Conservation (phyloP, 1,140 invertebrate species). For the Nasonia vitripennis region DNA sequence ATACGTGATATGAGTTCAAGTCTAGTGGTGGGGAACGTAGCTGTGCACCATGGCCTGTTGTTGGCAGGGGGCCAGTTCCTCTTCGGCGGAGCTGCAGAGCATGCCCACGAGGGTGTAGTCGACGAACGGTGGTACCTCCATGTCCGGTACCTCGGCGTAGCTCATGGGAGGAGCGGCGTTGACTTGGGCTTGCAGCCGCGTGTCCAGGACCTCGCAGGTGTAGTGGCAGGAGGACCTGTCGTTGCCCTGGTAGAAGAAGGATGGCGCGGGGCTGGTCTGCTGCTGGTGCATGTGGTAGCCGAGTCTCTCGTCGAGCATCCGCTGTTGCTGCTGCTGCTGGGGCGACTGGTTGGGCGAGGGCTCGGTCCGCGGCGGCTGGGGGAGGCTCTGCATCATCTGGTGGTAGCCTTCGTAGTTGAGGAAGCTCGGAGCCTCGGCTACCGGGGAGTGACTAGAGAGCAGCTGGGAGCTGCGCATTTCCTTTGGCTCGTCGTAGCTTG, state of each 20-base stretch:
- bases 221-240: conserved; percentile 69
- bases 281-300: conserved; percentile 53
- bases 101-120: conserved; percentile 73
- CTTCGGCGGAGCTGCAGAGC: conserved; percentile 70
- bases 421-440: conserved; percentile 55
- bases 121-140: conserved; percentile 69
- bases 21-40: conserved; percentile 70
- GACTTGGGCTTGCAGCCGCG: conserved; percentile 62
- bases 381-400: conserved; percentile 52
- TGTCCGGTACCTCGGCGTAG: conserved; percentile 64
- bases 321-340: conserved; percentile 46
- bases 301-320: conserved; percentile 59
- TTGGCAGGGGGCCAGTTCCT: conserved; percentile 39
- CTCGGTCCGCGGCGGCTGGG: conserved; percentile 37
- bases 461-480: conserved; percentile 43
- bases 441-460: conserved; percentile 63
- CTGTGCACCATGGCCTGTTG: conserved; percentile 57
- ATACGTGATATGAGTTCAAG: neutral
- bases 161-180: neutral
- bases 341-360: conserved; percentile 51
- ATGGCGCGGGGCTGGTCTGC: conserved; percentile 62
- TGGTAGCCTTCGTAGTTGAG: conserved; percentile 55
- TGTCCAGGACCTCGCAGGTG: conserved; percentile 69
- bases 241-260: conserved; percentile 62
- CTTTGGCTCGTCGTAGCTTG: conserved; percentile 55